Evolutionary conservation across 2,797 vertebrate species (phyloP), one percentile per base, ranked within the genome.

Genomic region (Rachycentron canadum): DNA sequence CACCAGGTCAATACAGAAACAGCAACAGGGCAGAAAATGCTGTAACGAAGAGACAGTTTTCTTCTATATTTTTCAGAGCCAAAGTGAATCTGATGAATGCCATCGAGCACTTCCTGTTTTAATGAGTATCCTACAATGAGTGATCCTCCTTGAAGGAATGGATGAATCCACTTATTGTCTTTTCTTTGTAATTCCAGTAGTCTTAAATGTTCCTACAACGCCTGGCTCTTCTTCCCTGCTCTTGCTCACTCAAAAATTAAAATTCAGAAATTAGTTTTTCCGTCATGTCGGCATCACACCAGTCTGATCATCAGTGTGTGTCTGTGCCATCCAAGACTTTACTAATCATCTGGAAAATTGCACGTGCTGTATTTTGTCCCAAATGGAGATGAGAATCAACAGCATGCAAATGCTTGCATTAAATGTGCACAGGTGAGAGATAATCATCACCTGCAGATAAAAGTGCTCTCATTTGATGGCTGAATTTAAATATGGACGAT

Each of bases 151-250:
- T 62, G 13, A 70, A 57, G 25, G 47, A 41, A 41, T 16, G 40
- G 16, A 41, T 13, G 50, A 84, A 62, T 56, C 58, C 10, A 66
- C 57, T 84, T 45, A 49, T 78, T 74, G 60, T 72, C 52, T 59
- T 13, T 17, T 43, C 25, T 72, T 52, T 71, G 5, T 68, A 25
- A 59, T 50, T 47, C 13, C 57, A 62, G 26, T 7, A 9, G 14
- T 19, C 53, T n/a, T 66, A 25, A 32, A 38, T 36, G 65, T 25
- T 69, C 14, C 19, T 58, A 23, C 16, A 66, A 30, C 41, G 16
- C n/a, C 23, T 2, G 23, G 19, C 14, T 56, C 30, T 12, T 36
- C 25, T 23, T 32, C 13, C 55, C 26, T 41, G 40, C 40, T 41
- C 16, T 41, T 1, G 14, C 40, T 41, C 40, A 41, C 14, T 16